Evolutionary conservation across 2,888 invertebrate species (phyloP), one percentile per base, ranked within the genome.

Genomic region (Drosophila histrio): DNA sequence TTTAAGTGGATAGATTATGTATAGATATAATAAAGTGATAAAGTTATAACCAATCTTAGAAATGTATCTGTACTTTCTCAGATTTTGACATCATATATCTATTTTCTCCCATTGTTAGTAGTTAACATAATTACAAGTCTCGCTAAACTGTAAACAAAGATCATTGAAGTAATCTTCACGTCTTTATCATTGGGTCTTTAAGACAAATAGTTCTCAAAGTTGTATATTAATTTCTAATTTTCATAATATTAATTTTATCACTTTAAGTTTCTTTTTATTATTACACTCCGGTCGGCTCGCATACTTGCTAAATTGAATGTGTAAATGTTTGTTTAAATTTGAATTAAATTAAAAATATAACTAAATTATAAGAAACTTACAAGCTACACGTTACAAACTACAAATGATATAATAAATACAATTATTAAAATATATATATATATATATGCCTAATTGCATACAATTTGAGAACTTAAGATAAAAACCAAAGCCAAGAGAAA

Each of bases 401-500:
- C 17, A 19, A 13, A 47, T 30, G 54, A 36, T 3, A 39, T 11
- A 21, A 65, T 34, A 63, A 21, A 53, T 15, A 32, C 38, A 30
- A 32, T 2, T 7, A 24, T 24, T 39, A 24, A 9, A 9, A 32
- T 28, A 17, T 30, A 13, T 2, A 47, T 38, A 21, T 56, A 3
- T n/a, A n/a, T n/a, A n/a, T n/a, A 36, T 24, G 7, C 21, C 38
- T n/a, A 34, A 61, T 61, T 34, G 7, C 17, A 4, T 7, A 56
- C 39, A 43, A 52, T 52, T 54, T 17, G 4, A 11, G 9, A 3
- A 28, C 69, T 73, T 70, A 41, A 38, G 28, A 38, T 60, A 60
- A 43, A 68, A 62, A 69, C 70, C 70, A 74, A 69, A 74, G 57
- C 62, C 53, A 62, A 32, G 15, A 36, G 41, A 50, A 41, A 19